A percentile compares a stretch with the other conserved stretches of the same genome.
phyloP scores from a whole-genome alignment of 2,113 vertebrate genomes.

The Tilapia sparmanii region DNA sequence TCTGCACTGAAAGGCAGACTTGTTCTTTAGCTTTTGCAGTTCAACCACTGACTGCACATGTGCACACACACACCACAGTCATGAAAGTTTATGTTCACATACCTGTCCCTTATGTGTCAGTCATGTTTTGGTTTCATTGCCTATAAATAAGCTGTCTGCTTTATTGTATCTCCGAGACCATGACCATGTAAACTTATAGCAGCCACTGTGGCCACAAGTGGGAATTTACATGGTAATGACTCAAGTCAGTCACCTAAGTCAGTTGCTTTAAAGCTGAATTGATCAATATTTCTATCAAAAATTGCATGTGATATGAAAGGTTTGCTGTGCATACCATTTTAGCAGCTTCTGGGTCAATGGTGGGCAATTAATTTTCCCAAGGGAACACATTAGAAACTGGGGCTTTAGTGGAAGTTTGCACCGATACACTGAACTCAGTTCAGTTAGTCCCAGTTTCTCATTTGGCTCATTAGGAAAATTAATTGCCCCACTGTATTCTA shows the following conservation, averaged over 20 bases:
- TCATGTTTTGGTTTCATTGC: not conserved
- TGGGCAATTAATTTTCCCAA: accelerated
- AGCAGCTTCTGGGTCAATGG: not conserved
- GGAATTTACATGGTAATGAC: not conserved
- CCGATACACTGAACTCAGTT: not conserved
- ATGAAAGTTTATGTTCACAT: not conserved
- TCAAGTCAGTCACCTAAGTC: not conserved
- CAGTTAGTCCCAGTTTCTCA: not conserved
- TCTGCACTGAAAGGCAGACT: constrained; percentile 75
- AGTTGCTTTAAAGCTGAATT: not conserved
- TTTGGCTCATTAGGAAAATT: not conserved
- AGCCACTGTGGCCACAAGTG: not conserved
- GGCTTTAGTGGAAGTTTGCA: not conserved
- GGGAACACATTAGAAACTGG: not conserved
- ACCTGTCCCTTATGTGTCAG: not conserved
- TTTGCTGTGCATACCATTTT: not conserved
- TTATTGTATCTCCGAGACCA: not conserved
- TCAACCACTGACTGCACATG: constrained; percentile 54
- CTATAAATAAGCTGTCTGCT: not conserved
- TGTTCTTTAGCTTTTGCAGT: constrained; percentile 76
- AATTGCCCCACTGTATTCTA: not conserved
- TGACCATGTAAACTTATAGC: not conserved
- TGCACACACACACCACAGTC: not conserved
- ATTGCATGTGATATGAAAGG: not conserved
- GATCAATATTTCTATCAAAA: not conserved